These are phyloP conservation scores for Phenacoccus solenopsis DNA, from an alignment of 1,140 invertebrate genomes.

Conservation along the genomic window DNA sequence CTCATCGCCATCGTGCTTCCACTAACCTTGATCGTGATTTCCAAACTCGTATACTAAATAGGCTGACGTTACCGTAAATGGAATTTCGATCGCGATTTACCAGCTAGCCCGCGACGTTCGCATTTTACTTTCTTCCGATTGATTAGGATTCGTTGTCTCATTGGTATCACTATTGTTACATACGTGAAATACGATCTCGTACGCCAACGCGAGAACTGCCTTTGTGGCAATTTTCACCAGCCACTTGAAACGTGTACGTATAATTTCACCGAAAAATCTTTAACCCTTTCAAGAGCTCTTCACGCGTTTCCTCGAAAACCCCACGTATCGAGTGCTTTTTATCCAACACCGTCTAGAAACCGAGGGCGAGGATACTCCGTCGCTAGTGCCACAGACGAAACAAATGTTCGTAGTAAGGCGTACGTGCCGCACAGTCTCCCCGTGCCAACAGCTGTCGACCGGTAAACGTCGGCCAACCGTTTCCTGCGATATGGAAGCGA, in stretches of 20 bases:
- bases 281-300: no score
- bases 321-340: no score
- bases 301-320: neutral
- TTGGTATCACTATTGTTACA: neutral
- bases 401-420: neutral
- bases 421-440: no score
- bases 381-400: neutral
- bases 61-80: slow-evolving; percentile 13
- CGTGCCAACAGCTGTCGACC: neutral
- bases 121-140: slow-evolving; percentile 2
- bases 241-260: no score
- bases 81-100: slow-evolving; percentile 1
- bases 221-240: no score
- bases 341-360: no score
- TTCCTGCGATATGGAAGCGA: neutral
- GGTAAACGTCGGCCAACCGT: neutral
- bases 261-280: no score
- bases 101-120: neutral
- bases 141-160: neutral
- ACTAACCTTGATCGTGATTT: slow-evolving; percentile 15
- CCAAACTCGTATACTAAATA: neutral
- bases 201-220: no score
- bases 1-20: neutral
- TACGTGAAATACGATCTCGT: neutral
- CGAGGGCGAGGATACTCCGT: no score